These are phyloP conservation scores for Equus przewalskii DNA, from an alignment of 2,113 vertebrate species.

Conservation along the genomic window DNA sequence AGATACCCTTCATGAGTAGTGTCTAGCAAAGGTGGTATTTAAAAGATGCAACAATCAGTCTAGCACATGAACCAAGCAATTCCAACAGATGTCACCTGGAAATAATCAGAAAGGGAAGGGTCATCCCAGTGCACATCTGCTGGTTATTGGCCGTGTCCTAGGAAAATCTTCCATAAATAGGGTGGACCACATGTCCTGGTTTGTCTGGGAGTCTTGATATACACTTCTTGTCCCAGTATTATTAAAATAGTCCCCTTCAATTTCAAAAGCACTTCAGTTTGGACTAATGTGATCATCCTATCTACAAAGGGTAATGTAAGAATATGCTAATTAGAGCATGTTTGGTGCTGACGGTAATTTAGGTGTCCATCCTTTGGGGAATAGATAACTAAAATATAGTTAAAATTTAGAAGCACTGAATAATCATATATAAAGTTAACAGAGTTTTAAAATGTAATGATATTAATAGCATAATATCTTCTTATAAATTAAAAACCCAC, in stretches of 20 bases:
- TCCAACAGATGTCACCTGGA: not conserved
- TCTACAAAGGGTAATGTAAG: not conserved
- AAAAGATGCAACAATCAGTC: constrained; percentile 44
- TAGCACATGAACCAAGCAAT: not conserved
- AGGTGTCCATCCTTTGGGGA: not conserved
- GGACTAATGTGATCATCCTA: not conserved
- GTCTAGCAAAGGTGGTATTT: constrained; percentile 5
- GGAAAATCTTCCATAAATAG: constrained; percentile 14
- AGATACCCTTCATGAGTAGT: not conserved
- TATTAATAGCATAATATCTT: not conserved
- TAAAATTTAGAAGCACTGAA: constrained; percentile 46
- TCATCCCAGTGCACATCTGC: not conserved
- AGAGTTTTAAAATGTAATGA: constrained; percentile 51
- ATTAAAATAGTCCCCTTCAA: constrained; percentile 30
- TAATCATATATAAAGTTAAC: constrained; percentile 37
- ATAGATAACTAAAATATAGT: constrained; percentile 1
- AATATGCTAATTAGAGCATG: constrained; percentile 10
- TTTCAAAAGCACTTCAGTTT: constrained; percentile 53
- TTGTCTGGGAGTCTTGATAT: constrained; percentile 14
- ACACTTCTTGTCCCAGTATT: not conserved
- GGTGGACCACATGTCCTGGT: not conserved
- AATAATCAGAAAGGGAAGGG: not conserved
- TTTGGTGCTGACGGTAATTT: not conserved
- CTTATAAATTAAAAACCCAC: constrained; percentile 40
- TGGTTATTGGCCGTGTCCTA: not conserved